These are phyloP conservation scores for Anguilla marmorata DNA, from an alignment of 2,797 vertebrate genomes.

Conservation along the genomic window DNA sequence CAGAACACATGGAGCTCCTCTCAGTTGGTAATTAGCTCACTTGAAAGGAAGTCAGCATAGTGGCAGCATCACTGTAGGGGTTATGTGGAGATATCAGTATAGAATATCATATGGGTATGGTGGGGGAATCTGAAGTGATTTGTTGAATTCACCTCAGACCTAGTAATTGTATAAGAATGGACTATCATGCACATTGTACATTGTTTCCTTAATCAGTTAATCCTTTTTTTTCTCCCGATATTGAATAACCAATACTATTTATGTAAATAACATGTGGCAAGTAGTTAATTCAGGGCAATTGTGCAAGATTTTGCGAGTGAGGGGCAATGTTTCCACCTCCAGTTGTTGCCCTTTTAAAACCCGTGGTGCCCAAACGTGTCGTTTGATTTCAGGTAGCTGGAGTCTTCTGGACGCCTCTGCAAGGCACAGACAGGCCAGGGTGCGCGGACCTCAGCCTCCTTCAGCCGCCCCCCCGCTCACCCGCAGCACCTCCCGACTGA, in stretches of 20 bases:
- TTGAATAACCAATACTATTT: neutral
- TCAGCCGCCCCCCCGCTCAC: constrained; percentile 29
- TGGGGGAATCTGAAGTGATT: neutral
- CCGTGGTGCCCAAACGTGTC: neutral
- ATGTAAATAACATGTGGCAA: neutral
- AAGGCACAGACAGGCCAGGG: constrained; percentile 24
- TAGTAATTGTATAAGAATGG: neutral
- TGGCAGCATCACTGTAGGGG: neutral
- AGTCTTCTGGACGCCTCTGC: constrained; percentile 42
- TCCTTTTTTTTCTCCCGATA: neutral
- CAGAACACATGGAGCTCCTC: neutral
- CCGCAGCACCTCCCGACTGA: neutral
- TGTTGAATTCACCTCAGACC: neutral
- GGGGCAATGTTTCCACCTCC: neutral
- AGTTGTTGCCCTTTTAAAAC: neutral
- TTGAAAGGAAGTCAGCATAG: neutral
- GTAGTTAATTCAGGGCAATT: neutral
- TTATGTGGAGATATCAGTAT: neutral
- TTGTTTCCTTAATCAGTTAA: neutral
- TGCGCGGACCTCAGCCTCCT: constrained; percentile 45
- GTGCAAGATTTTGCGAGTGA: neutral
- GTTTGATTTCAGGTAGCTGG: constrained; percentile 57
- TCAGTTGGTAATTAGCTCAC: neutral
- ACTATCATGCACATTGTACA: neutral
- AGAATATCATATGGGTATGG: neutral